These are phyloP conservation scores for Mormyrus lacerda DNA, from an alignment of 2,113 vertebrate species.

Conservation along the genomic window DNA sequence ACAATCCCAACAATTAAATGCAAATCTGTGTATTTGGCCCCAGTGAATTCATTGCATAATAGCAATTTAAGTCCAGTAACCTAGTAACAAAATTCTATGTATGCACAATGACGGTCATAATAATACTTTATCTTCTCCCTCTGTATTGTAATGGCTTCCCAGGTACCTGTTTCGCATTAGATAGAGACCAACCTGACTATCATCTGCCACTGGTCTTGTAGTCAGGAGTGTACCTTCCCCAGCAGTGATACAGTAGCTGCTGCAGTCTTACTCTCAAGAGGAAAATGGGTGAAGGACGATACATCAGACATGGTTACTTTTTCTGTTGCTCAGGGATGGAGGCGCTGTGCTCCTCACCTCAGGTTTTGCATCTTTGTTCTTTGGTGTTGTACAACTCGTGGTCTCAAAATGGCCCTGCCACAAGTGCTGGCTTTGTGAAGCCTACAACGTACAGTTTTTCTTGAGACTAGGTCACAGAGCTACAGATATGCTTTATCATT, in stretches of 20 bases:
- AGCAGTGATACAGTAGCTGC: too few relatives aligned
- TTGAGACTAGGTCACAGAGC: background rate
- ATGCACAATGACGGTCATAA: background rate
- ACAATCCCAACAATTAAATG: background rate
- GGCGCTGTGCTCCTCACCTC: background rate
- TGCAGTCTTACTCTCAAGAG: background rate
- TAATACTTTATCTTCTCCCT: background rate
- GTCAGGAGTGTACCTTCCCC: background rate
- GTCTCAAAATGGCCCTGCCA: background rate
- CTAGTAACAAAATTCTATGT: background rate
- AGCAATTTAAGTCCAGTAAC: background rate
- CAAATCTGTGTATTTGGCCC: background rate
- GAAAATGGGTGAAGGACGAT: background rate
- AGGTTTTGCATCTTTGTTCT: background rate
- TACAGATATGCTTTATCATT: background rate
- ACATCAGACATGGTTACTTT: background rate
- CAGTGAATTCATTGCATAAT: background rate
- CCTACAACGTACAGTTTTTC: background rate
- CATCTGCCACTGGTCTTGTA: background rate
- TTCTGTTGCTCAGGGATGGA: background rate
- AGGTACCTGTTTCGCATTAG: background rate
- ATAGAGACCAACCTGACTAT: background rate
- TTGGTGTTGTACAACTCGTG: background rate
- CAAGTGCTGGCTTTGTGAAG: background rate
- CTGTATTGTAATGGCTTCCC: background rate